These are phyloP conservation scores for Tetramorium parvispinum DNA, from an alignment of 1,140 invertebrate species.

Conservation along the genomic window DNA sequence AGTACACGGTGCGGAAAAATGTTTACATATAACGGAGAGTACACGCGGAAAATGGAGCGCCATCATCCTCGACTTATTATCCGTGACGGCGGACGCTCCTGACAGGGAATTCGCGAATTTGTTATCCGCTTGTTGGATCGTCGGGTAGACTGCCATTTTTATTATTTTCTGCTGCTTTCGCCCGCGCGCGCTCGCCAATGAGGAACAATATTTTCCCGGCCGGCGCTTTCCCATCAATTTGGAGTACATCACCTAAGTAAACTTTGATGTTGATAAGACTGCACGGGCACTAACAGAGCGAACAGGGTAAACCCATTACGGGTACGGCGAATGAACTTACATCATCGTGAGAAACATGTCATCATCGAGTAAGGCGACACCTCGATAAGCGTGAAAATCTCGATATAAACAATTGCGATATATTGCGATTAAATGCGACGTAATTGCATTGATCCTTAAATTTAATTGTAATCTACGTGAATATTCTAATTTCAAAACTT, in stretches of 20 bases:
- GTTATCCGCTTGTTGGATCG: constrained; percentile 44
- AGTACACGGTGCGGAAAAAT: constrained; percentile 10
- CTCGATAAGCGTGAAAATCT: constrained; percentile 7
- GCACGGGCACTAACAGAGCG: constrained; percentile 8
- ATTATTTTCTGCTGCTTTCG: constrained; percentile 33
- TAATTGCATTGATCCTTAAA: not conserved
- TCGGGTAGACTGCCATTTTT: constrained; percentile 36
- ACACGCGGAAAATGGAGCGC: constrained; percentile 14
- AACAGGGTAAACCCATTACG: constrained; percentile 65
- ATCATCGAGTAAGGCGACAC: constrained; percentile 8
- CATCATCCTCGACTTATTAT: constrained; percentile 44
- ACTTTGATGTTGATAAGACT: constrained; percentile 62
- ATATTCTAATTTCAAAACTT: constrained; percentile 6
- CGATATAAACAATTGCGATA: constrained; percentile 26
- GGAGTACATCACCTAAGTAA: constrained; percentile 62
- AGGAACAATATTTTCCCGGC: constrained; percentile 60
- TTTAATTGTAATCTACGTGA: not conserved
- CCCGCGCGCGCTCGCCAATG: not conserved
- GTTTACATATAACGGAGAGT: constrained; percentile 5
- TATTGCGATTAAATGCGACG: not conserved
- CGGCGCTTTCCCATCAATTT: constrained; percentile 57
- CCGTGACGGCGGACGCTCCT: constrained; percentile 9
- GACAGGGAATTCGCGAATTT: constrained; percentile 28
- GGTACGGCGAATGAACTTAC: constrained; percentile 45
- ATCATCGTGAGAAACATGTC: constrained; percentile 39